Evolutionary conservation across 2,113 vertebrate genomes (phyloP), one percentile per base, ranked within the genome.

Genomic region (Platichthys flesus): DNA sequence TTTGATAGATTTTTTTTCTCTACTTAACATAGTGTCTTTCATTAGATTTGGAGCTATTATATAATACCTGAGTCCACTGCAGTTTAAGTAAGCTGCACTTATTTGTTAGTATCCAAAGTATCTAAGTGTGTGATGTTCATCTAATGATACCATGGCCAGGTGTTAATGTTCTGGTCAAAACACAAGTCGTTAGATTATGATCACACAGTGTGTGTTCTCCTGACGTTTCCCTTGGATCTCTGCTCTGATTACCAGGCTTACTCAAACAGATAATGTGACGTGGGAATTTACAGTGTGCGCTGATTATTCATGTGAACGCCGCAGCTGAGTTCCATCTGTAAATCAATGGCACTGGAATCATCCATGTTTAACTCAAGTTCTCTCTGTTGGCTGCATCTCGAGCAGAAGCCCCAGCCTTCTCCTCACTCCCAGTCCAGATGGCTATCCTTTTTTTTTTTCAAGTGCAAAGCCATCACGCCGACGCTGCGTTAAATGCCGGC

Each of bases 301-400:
- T 71, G 10, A 49, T 81, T 79, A 86, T 84, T 83, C 83, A 74
- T 71, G 79, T 84, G 80, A 47, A 16, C 7, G 35, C 67, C 24
- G 31, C 82, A 88, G 83, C 85, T 77, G 82, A 88, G 82, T 66
- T 70, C 68, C 71, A 59, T 57, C 65, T 67, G 74, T 66, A 88
- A 78, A 69, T 15, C 49, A 23, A 66, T 67, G 76, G 60, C 81
- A 45, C 76, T 24, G 15, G 51, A 35, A 45, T 68, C 21, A 6
- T 4, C 63, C 69, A 12, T 63, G 67, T 71, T 83, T 71, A 71
- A 70, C 68, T 71, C 42, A 9, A 21, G 76, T 79, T 58, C 81
- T 71, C 79, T 79, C 73, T 76, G 68, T 21, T 86, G 88, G 81
- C 81, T 45, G 72, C 20, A 47, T 71, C 76, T 81, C 76, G 70